phyloP scores from a whole-genome alignment of 2,113 vertebrate species.

The Zosterops hypoxanthus region DNA sequence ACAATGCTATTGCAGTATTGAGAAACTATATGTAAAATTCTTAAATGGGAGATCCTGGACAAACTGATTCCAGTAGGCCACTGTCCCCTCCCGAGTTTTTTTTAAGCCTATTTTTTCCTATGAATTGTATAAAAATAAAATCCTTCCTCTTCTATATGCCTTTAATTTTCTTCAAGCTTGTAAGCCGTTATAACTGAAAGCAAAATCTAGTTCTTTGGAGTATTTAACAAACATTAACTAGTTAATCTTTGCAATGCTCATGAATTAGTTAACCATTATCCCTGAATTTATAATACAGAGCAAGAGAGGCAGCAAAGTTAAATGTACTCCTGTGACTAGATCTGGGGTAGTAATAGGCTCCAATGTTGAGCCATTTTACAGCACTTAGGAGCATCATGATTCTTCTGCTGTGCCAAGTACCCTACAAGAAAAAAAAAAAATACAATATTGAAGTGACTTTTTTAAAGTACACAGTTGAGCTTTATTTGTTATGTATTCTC shows the following conservation, averaged over 20 bases:
- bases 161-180: neutral
- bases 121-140: neutral
- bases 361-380: neutral
- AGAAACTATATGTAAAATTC: neutral
- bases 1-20: neutral
- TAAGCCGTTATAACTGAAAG: neutral
- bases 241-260: neutral
- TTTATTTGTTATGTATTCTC: neutral
- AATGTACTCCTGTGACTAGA: neutral
- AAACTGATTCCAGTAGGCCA: neutral
- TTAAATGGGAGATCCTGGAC: neutral
- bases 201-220: neutral
- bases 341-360: neutral
- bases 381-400: neutral
- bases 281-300: neutral
- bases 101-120: neutral
- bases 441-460: neutral
- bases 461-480: neutral
- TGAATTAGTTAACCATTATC: constrained; percentile 43
- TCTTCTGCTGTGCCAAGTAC: neutral
- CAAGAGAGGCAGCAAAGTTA: neutral
- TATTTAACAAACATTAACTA: constrained; percentile 56
- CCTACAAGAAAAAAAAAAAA: neutral
- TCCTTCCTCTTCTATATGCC: neutral
- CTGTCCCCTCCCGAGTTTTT: neutral